These are phyloP conservation scores for Macrobrachium nipponense DNA, from an alignment of 1,140 invertebrate genomes.

Conservation along the genomic window DNA sequence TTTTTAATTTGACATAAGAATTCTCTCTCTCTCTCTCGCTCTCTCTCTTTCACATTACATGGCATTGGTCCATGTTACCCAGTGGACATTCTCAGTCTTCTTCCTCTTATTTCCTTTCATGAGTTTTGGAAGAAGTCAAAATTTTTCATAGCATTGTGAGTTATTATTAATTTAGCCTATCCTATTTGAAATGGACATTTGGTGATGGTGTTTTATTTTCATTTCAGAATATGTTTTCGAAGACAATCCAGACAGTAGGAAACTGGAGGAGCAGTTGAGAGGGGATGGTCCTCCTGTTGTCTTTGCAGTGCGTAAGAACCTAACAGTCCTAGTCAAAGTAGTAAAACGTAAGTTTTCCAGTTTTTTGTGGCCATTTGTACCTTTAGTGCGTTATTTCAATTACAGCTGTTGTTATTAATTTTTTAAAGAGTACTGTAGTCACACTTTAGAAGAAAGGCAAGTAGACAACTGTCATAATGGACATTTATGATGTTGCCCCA, in stretches of 20 bases:
- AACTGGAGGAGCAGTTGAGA: slow-evolving; percentile 60
- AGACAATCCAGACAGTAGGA: slow-evolving; percentile 50
- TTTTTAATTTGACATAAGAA: too few species aligned
- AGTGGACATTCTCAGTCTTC: neutral
- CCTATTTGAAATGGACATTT: neutral
- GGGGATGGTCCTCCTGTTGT: slow-evolving; percentile 70
- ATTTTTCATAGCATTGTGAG: neutral
- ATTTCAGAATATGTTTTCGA: slow-evolving; percentile 58
- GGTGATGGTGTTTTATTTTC: neutral
- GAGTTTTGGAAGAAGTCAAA: neutral
- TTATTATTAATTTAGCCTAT: neutral
- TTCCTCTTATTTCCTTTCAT: neutral
- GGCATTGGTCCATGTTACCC: too few species aligned
- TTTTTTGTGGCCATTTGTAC: too few species aligned
- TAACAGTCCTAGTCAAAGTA: slow-evolving; percentile 82
- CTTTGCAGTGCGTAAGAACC: slow-evolving; percentile 85
- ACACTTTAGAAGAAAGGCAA: too few species aligned
- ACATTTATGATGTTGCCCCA: neutral
- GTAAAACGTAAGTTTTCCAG: slow-evolving; percentile 77
- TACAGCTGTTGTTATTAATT: too few species aligned
- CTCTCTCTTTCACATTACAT: neutral
- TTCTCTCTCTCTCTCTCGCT: neutral
- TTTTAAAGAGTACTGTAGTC: too few species aligned
- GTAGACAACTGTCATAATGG: too few species aligned
- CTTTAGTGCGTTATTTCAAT: neutral